Conservation (phyloP, 2,888 invertebrate genomes). For the Mimachlamys varia region DNA sequence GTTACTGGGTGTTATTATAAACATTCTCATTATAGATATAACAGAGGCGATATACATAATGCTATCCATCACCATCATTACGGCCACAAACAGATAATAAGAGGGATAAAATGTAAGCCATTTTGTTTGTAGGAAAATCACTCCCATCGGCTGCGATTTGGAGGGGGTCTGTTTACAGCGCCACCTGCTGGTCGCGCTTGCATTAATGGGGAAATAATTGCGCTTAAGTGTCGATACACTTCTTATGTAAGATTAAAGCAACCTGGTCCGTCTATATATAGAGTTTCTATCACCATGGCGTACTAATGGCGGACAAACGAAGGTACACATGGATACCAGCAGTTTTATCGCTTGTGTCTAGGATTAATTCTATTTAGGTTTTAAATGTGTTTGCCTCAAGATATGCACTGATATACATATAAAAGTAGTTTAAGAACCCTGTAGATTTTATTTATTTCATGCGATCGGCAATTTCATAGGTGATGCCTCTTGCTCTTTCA, state of each 20-base stretch:
- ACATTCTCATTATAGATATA: not conserved
- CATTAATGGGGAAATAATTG: conserved; percentile 23
- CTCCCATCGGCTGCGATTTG: not conserved
- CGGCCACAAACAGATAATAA: not conserved
- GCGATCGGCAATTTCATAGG: too few relatives aligned
- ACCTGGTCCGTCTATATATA: conserved; percentile 12
- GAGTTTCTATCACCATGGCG: not conserved
- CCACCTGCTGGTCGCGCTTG: not conserved
- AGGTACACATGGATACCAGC: not conserved
- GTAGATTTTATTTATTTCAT: too few relatives aligned
- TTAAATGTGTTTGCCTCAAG: not conserved
- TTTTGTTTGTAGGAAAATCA: not conserved
- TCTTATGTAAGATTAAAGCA: conserved; percentile 30
- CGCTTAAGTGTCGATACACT: not conserved
- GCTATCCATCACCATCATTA: not conserved
- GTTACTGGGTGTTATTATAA: not conserved
- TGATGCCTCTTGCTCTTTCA: too few relatives aligned
- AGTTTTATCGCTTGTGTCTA: not conserved
- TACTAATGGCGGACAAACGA: not conserved
- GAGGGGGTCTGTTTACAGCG: not conserved
- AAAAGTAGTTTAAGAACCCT: too few relatives aligned
- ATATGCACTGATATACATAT: too few relatives aligned
- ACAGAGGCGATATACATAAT: not conserved
- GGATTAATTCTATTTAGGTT: not conserved
- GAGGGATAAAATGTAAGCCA: not conserved